phyloP scores from a whole-genome alignment of 2,113 vertebrate species.

The Cacatua alba region DNA sequence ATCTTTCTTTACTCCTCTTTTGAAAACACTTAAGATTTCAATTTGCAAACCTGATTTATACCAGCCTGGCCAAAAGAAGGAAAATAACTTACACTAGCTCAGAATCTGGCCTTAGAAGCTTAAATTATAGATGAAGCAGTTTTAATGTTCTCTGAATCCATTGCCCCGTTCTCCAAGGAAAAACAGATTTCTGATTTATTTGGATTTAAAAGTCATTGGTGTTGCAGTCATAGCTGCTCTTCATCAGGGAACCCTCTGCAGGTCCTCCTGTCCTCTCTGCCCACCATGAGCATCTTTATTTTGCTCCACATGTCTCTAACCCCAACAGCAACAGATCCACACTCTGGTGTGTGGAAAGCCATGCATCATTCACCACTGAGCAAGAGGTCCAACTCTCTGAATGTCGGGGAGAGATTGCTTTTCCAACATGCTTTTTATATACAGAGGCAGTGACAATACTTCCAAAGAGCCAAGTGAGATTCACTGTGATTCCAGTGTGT shows the following conservation, averaged over 20 bases:
- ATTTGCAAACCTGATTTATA: conserved; percentile 30
- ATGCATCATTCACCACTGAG: neutral
- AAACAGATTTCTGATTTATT: neutral
- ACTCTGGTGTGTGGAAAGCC: neutral
- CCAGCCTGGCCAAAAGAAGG: neutral
- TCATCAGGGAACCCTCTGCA: neutral
- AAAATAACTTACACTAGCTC: neutral
- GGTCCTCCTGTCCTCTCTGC: neutral
- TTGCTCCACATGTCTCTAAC: neutral
- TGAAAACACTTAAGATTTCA: neutral
- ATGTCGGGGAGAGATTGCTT: neutral
- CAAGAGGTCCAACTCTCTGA: neutral
- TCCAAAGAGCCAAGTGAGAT: neutral
- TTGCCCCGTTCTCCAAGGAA: neutral
- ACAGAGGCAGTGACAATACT: neutral
- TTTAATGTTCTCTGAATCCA: neutral
- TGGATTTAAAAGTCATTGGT: neutral
- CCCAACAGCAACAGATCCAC: neutral
- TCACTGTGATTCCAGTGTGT: neutral
- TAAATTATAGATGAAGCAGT: neutral
- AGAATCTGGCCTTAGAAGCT: neutral
- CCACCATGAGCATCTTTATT: neutral
- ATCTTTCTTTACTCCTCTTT: neutral
- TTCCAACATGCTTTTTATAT: neutral
- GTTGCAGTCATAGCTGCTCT: neutral